phyloP scores from a whole-genome alignment of 2,797 vertebrate species.

The Intellagama lesueurii region DNA sequence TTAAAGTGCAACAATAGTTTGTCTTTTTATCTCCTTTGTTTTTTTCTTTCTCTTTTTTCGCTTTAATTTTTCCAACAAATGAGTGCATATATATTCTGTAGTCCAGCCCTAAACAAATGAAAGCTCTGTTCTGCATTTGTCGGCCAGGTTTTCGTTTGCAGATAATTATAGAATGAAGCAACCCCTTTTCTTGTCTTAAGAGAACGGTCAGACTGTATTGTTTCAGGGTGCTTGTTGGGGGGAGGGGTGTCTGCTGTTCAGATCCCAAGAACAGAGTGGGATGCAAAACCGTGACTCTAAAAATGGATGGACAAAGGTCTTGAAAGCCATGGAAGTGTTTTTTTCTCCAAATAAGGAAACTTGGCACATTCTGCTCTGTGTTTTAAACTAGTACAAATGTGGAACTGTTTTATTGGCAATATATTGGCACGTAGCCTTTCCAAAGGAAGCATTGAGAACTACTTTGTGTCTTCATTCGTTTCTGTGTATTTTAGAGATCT shows the following conservation, averaged over 20 bases:
- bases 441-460: constrained; percentile 67
- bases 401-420: constrained; percentile 81
- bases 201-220: not conserved
- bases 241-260: constrained; percentile 17
- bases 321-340: constrained; percentile 78
- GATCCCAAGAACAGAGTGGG: constrained; percentile 40
- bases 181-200: not conserved
- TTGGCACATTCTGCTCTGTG: constrained; percentile 77
- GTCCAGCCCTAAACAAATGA: constrained; percentile 9
- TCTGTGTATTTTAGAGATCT: not conserved
- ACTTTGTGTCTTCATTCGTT: constrained; percentile 43
- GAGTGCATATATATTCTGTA: constrained; percentile 23
- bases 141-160: constrained; percentile 10
- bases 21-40: too few species aligned
- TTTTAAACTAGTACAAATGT: constrained; percentile 80
- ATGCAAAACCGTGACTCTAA: constrained; percentile 73
- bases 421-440: constrained; percentile 76
- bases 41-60: too few species aligned
- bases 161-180: not conserved
- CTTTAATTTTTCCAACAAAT: too few species aligned
- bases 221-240: constrained; percentile 32
- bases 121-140: not conserved
- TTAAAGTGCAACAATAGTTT: too few species aligned
- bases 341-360: constrained; percentile 83
- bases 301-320: constrained; percentile 80